These are phyloP conservation scores for Phaonia tiefii DNA, from an alignment of 2,888 invertebrate species.

Conservation along the genomic window DNA sequence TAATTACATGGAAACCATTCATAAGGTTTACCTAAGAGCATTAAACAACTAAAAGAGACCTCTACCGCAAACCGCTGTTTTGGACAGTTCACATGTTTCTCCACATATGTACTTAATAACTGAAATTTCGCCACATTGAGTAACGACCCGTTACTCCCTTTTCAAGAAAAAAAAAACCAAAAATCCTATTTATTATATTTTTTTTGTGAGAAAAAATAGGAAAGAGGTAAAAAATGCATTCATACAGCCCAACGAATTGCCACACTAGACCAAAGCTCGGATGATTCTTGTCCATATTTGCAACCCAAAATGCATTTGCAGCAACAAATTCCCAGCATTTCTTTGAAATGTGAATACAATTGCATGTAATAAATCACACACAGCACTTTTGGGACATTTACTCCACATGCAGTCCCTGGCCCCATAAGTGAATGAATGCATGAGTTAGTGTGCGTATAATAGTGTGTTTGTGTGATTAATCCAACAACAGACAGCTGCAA, in stretches of 20 bases:
- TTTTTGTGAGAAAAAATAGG: conserved; percentile 4
- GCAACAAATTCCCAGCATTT: conserved; percentile 38
- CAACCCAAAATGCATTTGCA: conserved; percentile 38
- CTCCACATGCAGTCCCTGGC: background rate
- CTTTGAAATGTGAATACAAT: conserved; percentile 65
- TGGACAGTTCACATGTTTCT: no score
- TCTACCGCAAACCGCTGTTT: no score
- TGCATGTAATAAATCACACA: conserved; percentile 63
- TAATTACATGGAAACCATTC: no score
- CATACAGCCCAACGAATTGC: no score
- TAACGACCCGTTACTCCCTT: conserved; percentile 2
- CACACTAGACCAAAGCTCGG: background rate
- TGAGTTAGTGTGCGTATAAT: no score
- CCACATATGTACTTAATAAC: background rate
- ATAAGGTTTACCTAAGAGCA: no score
- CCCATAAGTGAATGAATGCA: conserved; percentile 32
- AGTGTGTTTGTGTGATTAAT: background rate
- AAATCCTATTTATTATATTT: background rate
- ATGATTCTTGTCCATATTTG: background rate
- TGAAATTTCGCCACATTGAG: conserved; percentile 40
- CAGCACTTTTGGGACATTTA: conserved; percentile 51
- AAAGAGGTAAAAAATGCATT: conserved; percentile 8
- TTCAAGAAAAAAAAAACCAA: background rate
- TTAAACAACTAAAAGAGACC: no score
- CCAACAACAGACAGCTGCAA: background rate